Percentiles rank a stretch among this genome's conserved stretches.
These are phyloP conservation scores for Lanius ludovicianus DNA, from an alignment of 2,113 vertebrate species.

Conservation along the genomic window DNA sequence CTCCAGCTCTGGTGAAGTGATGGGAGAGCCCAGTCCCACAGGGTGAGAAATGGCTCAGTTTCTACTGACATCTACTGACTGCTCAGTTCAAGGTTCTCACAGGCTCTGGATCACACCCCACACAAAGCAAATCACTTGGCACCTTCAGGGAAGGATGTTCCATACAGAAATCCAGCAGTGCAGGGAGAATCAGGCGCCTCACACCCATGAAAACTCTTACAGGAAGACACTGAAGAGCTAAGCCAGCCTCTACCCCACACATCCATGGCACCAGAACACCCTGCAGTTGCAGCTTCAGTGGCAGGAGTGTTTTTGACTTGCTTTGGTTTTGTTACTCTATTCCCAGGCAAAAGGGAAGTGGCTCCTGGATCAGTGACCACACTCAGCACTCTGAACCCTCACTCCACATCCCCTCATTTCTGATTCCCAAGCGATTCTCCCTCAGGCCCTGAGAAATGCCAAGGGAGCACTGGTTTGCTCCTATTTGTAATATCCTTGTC, in stretches of 20 bases:
- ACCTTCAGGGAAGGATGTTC: background rate
- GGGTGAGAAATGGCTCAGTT: background rate
- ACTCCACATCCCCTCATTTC: background rate
- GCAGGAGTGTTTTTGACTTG: background rate
- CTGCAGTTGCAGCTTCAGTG: background rate
- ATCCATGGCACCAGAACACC: background rate
- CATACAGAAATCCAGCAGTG: background rate
- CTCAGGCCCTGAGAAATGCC: background rate
- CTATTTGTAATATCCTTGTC: background rate
- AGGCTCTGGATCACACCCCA: background rate
- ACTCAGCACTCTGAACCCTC: background rate
- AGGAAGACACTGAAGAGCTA: background rate
- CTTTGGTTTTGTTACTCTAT: background rate
- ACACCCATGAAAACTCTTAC: background rate
- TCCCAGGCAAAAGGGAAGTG: background rate
- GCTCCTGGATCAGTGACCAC: background rate
- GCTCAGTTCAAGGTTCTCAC: background rate
- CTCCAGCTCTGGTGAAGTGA: background rate
- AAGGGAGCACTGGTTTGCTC: background rate
- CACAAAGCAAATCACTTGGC: background rate
- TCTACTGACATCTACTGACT: conserved; percentile 25
- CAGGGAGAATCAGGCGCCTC: background rate
- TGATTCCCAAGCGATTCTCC: rapidly evolving
- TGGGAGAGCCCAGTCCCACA: background rate
- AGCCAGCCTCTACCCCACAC: background rate